These are phyloP conservation scores for Diploptera punctata DNA, from an alignment of 2,888 invertebrate species.

Conservation along the genomic window DNA sequence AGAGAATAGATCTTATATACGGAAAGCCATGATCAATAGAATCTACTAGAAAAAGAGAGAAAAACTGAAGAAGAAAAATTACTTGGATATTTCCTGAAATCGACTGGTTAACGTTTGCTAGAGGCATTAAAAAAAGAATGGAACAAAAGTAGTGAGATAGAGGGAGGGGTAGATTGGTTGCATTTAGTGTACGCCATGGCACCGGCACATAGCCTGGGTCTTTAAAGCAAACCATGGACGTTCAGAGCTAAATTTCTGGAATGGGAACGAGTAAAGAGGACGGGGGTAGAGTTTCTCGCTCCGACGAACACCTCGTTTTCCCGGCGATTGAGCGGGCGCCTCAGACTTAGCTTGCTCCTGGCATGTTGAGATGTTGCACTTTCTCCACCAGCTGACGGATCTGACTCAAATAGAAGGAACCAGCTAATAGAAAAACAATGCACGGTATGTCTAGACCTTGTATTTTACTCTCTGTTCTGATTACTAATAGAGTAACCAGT, in stretches of 20 bases:
- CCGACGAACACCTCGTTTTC: conserved; percentile 41
- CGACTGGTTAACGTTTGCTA: background rate
- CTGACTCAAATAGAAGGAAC: background rate
- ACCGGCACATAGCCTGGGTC: conserved; percentile 6
- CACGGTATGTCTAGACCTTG: no score
- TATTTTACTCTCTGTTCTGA: no score
- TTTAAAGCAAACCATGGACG: conserved; percentile 12
- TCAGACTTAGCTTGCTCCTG: conserved; percentile 31
- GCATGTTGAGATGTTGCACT: conserved; percentile 41
- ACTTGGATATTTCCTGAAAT: background rate
- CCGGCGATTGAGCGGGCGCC: conserved; percentile 36
- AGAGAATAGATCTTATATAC: background rate
- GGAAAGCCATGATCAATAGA: background rate
- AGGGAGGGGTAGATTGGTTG: background rate
- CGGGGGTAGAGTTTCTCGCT: conserved; percentile 27
- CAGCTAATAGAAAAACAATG: background rate
- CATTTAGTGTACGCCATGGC: background rate
- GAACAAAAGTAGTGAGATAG: no score
- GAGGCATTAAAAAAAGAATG: background rate
- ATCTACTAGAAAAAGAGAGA: background rate
- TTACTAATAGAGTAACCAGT: no score
- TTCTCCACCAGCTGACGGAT: conserved; percentile 35
- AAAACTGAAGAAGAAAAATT: conserved; percentile 1
- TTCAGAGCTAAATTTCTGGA: conserved; percentile 7
- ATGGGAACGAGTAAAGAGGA: no score